Evolutionary conservation across 92 coral and sea anemone species (phyloP), one percentile per base, ranked within the genome.

Genomic region (Metridium senile): DNA sequence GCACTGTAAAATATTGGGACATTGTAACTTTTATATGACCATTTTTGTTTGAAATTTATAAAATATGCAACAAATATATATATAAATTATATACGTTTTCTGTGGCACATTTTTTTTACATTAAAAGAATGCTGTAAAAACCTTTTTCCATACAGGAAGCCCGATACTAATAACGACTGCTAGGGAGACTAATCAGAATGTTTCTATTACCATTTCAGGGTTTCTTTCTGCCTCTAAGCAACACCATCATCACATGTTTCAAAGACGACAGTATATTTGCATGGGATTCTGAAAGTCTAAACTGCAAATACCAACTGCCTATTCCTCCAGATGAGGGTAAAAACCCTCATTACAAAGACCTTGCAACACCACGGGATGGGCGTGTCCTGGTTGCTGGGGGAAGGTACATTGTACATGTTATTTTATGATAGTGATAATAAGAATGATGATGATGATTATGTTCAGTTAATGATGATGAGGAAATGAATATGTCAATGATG

Each of bases 251-350:
- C 29, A 89, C 97, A 0, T 93, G 99, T 62, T 95, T 95, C 86
- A 95, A 95, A 76, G 99, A 95, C 57, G 96, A 95, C 93, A 95
- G 97, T 63, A 89, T 95, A 17, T 95, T 95, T 87, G 99, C 90
- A 10, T 95, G 99, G 99, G 99, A 95, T 75, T 95, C 94, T 70
- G 97, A 95, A 56, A 95, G 85, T 23, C 89, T 95, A 18, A 87
- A 89, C 82, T 95, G 99, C 75, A 95, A 95, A 80, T 95, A 89
- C 84, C 99, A 95, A 69, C 74, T 95, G n/a, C 99, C 99, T 29
- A 76, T 93, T 45, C 97, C 99, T 35, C 97, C 97, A 27, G 93
- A 91, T 28, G 93, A 86, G 11, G 82, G 83, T 11, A 90, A 84
- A 33, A 86, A 74, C 29, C 92, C 93, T 20, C 99, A 96, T 75